These are phyloP conservation scores for Limnephilus rhombicus DNA, from an alignment of 2,888 invertebrate species.

Conservation along the genomic window DNA sequence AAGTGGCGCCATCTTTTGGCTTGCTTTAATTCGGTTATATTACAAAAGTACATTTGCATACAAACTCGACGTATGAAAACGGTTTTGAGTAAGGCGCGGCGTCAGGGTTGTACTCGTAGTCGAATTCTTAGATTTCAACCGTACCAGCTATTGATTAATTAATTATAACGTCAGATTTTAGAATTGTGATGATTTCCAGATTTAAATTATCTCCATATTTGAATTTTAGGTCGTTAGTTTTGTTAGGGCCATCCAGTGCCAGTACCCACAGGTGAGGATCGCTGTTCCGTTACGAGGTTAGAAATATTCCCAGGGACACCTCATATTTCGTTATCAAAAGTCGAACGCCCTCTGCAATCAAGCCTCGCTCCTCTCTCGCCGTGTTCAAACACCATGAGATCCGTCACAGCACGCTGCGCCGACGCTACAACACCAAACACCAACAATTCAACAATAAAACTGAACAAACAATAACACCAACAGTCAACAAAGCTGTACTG, in stretches of 20 bases:
- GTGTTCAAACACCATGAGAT: constrained; percentile 31
- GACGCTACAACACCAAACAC: not conserved
- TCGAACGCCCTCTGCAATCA: constrained; percentile 17
- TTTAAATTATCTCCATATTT: not conserved
- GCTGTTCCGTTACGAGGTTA: constrained; percentile 36
- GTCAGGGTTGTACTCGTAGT: too few species aligned
- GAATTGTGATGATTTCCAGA: too few species aligned
- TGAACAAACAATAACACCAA: not conserved
- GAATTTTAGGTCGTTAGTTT: too few species aligned
- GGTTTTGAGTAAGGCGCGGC: too few species aligned
- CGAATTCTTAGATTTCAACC: too few species aligned
- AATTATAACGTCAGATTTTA: too few species aligned
- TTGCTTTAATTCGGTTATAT: too few species aligned
- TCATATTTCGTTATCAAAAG: constrained; percentile 30
- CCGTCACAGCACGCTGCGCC: constrained; percentile 37
- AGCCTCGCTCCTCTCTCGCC: constrained; percentile 3
- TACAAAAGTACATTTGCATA: too few species aligned
- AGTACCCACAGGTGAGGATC: not conserved
- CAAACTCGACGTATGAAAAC: too few species aligned
- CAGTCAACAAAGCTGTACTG: not conserved
- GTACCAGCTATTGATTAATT: too few species aligned
- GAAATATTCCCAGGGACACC: constrained; percentile 28
- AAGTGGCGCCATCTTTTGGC: too few species aligned
- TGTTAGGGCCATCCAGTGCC: not conserved
- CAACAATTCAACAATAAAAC: not conserved